Base-by-base conservation (phyloP, 2,113 vertebrate species). In the Ptyas mucosa region DNA sequence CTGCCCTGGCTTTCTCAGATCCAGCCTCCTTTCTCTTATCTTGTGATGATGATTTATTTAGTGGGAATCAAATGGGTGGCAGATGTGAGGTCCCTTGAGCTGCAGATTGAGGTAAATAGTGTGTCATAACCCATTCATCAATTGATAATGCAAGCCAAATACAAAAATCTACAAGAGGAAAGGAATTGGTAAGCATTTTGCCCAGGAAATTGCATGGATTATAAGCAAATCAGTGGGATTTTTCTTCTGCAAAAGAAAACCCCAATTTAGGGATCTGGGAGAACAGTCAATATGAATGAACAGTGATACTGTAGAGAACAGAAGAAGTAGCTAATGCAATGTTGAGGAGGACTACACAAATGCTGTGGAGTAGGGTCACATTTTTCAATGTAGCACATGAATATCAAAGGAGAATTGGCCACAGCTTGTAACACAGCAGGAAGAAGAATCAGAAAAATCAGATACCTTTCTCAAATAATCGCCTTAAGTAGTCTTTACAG, bases 111-210 rank as follows among this genome's bases (percentile, higher is more conserved):
- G 93, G 97, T 96, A 97, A 96, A 96, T 94, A 96, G 94, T 95
- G 95, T 96, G 97, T 96, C 97, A 96, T 97, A 96, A 95, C 95
- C 95, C 95, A 97, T 97, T 97, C 95, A 96, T 97, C 97, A 97
- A 97, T 94, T 96, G 95, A 93, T 96, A 96, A 95, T 94, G 92
- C 95, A 96, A 97, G 96, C 92, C 0, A 0, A 95, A 95, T 91
- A 96, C 88, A 96, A 97, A 92, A 58, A 90, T n/a, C 93, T 86
- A 89, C 88, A 55, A 92, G 87, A 94, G 88, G 94, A 94, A 96
- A 93, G 88, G 92, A 57, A 8, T 92, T 89, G 94, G 94, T 89
- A 94, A 95, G 95, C 94, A 95, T 96, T 97, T 96, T 89, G 95
- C 61, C 89, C 58, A 94, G 90, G 85, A 88, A 96, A 95, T 85